Conservation (phyloP, 2,888 invertebrate genomes). For the Gortyna flavago region DNA sequence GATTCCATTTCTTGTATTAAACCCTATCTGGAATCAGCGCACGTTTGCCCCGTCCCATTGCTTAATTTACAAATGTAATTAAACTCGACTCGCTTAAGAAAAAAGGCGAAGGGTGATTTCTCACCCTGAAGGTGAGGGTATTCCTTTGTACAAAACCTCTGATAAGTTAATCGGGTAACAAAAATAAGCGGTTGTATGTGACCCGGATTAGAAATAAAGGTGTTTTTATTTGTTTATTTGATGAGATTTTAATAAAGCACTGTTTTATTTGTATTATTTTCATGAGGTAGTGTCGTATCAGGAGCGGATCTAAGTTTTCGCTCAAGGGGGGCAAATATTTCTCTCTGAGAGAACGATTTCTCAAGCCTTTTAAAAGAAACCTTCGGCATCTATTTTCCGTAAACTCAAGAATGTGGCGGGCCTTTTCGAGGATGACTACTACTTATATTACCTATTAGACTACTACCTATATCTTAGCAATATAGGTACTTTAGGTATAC, state of each 20-base stretch:
- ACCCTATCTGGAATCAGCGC: slow-evolving; percentile 57
- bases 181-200: slow-evolving; percentile 64
- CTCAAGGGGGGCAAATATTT: no score
- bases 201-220: slow-evolving; percentile 48
- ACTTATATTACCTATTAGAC: no score
- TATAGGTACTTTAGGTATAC: background rate
- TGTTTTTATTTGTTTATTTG: slow-evolving; percentile 31
- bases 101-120: slow-evolving; percentile 62
- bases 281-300: background rate
- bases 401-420: background rate
- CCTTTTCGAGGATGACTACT: no score
- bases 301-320: background rate
- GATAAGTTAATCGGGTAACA: slow-evolving; percentile 65
- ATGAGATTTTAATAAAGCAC: slow-evolving; percentile 9
- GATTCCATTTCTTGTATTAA: slow-evolving; percentile 64
- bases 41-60: slow-evolving; percentile 65
- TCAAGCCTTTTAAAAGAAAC: background rate
- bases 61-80: slow-evolving; percentile 71
- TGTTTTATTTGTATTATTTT: background rate
- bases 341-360: no score
- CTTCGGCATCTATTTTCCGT: background rate
- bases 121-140: slow-evolving; percentile 57
- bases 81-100: slow-evolving; percentile 61
- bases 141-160: slow-evolving; percentile 61
- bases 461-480: no score